Evolutionary conservation across 1,140 invertebrate species (phyloP).

Genomic region (Dufourea novaeangliae): DNA sequence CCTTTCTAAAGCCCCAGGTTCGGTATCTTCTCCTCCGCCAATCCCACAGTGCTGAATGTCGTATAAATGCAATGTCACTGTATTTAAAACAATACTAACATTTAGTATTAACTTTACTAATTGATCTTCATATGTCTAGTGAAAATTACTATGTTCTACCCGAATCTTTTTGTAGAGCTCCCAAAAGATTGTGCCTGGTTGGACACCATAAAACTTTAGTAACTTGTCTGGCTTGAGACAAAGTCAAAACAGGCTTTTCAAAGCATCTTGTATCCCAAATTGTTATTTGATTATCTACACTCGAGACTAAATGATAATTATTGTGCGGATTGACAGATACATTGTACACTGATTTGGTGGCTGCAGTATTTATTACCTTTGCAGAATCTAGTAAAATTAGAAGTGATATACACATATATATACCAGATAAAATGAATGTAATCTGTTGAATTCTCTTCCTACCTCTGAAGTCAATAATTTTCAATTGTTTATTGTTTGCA

Average conservation of each 20-base stretch:
- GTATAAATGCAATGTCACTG: conserved; percentile 86
- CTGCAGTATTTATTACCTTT: conserved; percentile 87
- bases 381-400: conserved; percentile 84
- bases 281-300: conserved; percentile 89
- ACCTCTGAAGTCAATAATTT: conserved; percentile 96
- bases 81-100: conserved; percentile 23
- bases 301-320: conserved; percentile 91
- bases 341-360: conserved; percentile 92
- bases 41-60: conserved; percentile 90
- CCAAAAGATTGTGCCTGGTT: conserved; percentile 90
- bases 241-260: conserved; percentile 90
- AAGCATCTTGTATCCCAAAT: conserved; percentile 95
- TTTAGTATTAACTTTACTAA: neutral
- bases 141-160: conserved; percentile 54
- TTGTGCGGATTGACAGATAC: conserved; percentile 89
- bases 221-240: conserved; percentile 87
- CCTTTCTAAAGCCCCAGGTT: conserved; percentile 89
- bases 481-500: conserved; percentile 94
- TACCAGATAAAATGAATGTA: neutral
- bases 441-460: conserved; percentile 29
- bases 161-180: conserved; percentile 88
- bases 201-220: conserved; percentile 93
- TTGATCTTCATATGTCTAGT: neutral
- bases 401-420: conserved; percentile 4
- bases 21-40: conserved; percentile 86